A percentile compares a stretch with the other conserved stretches of the same genome.
Conservation (phyloP, 2,888 invertebrate species). For the Microchrysa polita region DNA sequence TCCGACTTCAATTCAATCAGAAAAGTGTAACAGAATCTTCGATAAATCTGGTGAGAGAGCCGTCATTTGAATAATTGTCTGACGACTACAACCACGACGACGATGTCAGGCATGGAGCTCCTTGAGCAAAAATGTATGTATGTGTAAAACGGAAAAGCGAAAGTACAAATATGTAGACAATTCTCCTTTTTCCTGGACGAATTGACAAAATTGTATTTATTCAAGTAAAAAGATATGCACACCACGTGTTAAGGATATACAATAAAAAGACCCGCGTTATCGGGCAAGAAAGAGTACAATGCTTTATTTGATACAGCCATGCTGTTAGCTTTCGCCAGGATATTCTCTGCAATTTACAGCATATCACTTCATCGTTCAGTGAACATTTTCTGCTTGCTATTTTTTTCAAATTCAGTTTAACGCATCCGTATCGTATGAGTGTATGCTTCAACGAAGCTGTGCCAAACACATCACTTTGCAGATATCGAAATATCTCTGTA, state of each 20-base stretch:
- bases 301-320: not conserved
- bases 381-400: too few species aligned
- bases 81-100: too few species aligned
- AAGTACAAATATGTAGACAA: too few species aligned
- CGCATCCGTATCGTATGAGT: not conserved
- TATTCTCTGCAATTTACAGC: conserved; percentile 20
- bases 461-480: conserved; percentile 18
- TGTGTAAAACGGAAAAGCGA: too few species aligned
- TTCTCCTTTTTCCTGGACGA: not conserved
- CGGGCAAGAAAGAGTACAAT: not conserved
- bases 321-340: conserved; percentile 8
- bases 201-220: not conserved
- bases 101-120: too few species aligned
- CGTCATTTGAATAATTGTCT: conserved; percentile 38
- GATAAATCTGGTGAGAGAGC: conserved; percentile 25
- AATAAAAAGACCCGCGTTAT: conserved; percentile 2
- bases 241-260: too few species aligned
- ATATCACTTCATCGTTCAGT: not conserved
- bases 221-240: too few species aligned
- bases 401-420: too few species aligned
- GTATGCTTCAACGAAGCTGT: not conserved
- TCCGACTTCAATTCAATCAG: not conserved
- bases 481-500: not conserved
- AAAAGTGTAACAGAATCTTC: conserved; percentile 14
- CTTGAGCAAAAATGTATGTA: too few species aligned